Percentiles rank a stretch among this genome's conserved stretches.
phyloP scores from a whole-genome alignment of 1,140 invertebrate species.

The Ceratosolen solmsi region DNA sequence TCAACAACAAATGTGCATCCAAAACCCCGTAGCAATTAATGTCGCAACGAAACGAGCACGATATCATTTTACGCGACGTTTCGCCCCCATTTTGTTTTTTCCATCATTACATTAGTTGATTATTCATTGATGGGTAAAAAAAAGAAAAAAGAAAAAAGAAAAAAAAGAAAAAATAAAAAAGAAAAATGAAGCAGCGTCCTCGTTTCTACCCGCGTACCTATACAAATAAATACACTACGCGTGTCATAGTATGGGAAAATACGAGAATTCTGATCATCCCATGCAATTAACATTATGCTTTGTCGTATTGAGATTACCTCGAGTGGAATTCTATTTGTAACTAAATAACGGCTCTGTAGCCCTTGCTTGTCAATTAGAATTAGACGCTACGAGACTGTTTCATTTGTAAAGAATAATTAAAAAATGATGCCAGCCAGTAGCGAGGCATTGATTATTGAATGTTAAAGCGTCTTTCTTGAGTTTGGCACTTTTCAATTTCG shows the following conservation, averaged over 20 bases:
- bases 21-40: conserved; percentile 57
- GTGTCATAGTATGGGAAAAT: background rate
- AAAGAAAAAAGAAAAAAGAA: background rate
- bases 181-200: background rate
- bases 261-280: background rate
- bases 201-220: background rate
- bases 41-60: conserved; percentile 48
- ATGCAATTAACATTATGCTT: background rate
- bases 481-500: too few species aligned
- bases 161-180: background rate
- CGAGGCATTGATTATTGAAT: too few species aligned
- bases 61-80: conserved; percentile 56
- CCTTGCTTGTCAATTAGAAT: conserved; percentile 6
- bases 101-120: background rate
- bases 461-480: too few species aligned
- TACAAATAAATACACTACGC: background rate
- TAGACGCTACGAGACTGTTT: background rate
- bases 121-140: too few species aligned
- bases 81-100: background rate
- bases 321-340: background rate
- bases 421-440: too few species aligned
- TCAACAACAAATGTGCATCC: background rate
- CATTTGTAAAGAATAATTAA: background rate
- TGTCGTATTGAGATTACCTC: background rate
- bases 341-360: background rate